phyloP scores from a whole-genome alignment of 2,113 vertebrate genomes.

The Eudyptes chrysolophus region DNA sequence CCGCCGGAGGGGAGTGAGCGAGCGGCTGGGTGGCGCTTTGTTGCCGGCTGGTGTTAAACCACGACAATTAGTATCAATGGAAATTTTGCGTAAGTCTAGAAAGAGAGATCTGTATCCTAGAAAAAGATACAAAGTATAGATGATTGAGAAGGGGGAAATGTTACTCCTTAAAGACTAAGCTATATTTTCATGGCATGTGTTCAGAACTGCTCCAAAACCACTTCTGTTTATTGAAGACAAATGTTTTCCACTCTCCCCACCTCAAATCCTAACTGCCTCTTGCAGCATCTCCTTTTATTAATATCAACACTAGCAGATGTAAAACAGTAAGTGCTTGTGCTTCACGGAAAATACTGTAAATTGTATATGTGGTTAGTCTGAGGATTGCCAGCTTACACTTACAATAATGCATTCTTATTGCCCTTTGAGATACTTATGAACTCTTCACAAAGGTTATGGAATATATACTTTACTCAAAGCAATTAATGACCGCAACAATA shows the following conservation, averaged over 20 bases:
- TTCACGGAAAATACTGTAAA: background rate
- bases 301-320: background rate
- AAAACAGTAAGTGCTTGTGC: background rate
- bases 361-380: background rate
- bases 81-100: background rate
- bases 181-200: background rate
- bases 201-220: background rate
- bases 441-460: background rate
- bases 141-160: background rate
- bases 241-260: background rate
- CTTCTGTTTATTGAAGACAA: background rate
- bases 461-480: background rate
- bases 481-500: background rate
- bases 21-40: too few relatives aligned
- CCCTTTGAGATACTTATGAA: background rate
- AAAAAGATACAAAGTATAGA: background rate
- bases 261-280: background rate
- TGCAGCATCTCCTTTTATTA: background rate
- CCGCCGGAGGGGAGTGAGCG: too few relatives aligned
- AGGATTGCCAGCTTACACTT: background rate
- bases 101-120: background rate
- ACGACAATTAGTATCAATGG: too few relatives aligned
- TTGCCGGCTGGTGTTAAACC: too few relatives aligned
- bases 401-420: background rate
- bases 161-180: background rate